Evolutionary conservation across 2,888 invertebrate species (phyloP), one percentile per base, ranked within the genome.

Genomic region (Cartodere bifasciata): DNA sequence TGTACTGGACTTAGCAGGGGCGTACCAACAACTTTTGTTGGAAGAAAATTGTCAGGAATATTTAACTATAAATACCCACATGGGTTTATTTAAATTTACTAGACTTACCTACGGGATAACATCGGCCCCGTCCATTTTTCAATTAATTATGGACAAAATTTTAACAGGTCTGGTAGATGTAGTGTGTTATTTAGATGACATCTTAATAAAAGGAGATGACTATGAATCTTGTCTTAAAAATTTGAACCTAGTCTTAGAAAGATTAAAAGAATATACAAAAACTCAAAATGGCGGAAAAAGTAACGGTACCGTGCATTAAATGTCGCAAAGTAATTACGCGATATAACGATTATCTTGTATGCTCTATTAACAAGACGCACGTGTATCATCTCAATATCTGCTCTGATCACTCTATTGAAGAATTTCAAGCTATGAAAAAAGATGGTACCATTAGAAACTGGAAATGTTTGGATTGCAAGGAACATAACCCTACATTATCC

Each of bases 1-100:
- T 24, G 38, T 43, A 2, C 16, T 49, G 12, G 49, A 52, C 42
- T 40, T 48, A 14, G 37, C 32, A 26, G 39, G 45, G 14, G 49
- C 48, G 13, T 49, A 48, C 35, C 42, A 44, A 27, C 50, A 52
- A 34, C 27, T 28, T n/a, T 48, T 44, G 13, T n/a, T n/a, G n/a
- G n/a, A n/a, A n/a, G n/a, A n/a, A n/a, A n/a, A n/a, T n/a, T n/a
- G n/a, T n/a, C 33, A 37, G 34, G 31, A 43, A 23, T 31, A 40
- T 13, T 36, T 48, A 13, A 49, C 45, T 16, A 44, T 52, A 15
- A 46, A 47, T 36, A 49, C 49, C 4, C 44, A 48, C 32, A 32
- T 39, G 27, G 50, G 47, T 12, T 36, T 48, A 22, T 48, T 41
- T 38, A 29, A 32, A n/a, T 47, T 37, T 34, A 47, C 35, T 27